Percentiles rank a stretch among this genome's conserved stretches.
Evolutionary conservation across 2,888 invertebrate genomes (phyloP).

Genomic region (Metalampra italica): DNA sequence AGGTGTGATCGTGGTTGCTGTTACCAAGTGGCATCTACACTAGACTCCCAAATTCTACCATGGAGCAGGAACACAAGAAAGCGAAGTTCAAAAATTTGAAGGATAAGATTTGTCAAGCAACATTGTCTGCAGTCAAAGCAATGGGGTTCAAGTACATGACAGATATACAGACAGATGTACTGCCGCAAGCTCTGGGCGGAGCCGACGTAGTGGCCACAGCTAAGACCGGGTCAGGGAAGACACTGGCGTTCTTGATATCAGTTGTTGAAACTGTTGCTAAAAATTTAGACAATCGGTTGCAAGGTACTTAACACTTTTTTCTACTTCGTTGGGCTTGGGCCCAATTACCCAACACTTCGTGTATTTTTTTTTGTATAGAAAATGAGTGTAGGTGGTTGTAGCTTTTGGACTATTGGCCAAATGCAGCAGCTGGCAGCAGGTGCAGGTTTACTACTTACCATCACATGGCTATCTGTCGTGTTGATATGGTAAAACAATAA

Average conservation of each 20-base stretch:
- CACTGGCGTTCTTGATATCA: conserved; percentile 96
- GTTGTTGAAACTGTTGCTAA: conserved; percentile 92
- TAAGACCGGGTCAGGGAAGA: conserved; percentile 98
- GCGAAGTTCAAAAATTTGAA: conserved; percentile 75
- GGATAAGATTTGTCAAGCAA: conserved; percentile 83
- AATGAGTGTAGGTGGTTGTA: too few species aligned
- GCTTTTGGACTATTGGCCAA: too few species aligned
- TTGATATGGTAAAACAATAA: too few species aligned
- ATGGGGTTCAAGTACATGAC: conserved; percentile 97
- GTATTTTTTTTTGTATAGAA: too few species aligned
- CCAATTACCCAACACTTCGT: too few species aligned
- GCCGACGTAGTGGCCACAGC: conserved; percentile 96
- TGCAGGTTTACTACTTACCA: too few species aligned
- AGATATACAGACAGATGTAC: conserved; percentile 92
- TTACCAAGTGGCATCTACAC: too few species aligned
- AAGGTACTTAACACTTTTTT: conserved; percentile 26
- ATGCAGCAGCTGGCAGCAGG: too few species aligned
- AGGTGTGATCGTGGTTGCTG: too few species aligned
- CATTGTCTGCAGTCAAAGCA: conserved; percentile 85
- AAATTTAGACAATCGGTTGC: conserved; percentile 24
- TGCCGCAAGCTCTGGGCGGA: conserved; percentile 92
- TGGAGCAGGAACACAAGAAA: conserved; percentile 31
- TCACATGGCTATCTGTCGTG: too few species aligned
- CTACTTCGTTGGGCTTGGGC: too few species aligned
- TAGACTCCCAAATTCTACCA: conserved; percentile 11